A percentile compares a stretch with the other conserved stretches of the same genome.
These are phyloP conservation scores for Ochlodes sylvanus DNA, from an alignment of 2,888 invertebrate species.

Conservation along the genomic window DNA sequence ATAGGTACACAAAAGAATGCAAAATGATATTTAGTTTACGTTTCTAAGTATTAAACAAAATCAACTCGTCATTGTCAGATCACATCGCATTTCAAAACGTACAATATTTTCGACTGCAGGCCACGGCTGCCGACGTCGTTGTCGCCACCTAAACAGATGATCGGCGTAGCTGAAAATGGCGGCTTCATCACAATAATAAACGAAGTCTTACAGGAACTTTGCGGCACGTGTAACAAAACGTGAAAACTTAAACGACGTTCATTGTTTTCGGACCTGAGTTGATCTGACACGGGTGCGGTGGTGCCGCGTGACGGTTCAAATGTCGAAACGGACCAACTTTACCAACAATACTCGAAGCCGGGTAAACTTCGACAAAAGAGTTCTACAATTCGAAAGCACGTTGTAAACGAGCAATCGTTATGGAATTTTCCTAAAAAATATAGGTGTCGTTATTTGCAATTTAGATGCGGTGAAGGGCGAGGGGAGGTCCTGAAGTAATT, in stretches of 20 bases:
- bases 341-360: not conserved
- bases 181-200: conserved; percentile 23
- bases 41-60: too few relatives aligned
- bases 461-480: not conserved
- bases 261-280: conserved; percentile 28
- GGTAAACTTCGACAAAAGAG: conserved; percentile 10
- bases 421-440: not conserved
- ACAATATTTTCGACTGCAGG: too few relatives aligned
- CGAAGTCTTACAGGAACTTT: conserved; percentile 7
- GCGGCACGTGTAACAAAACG: not conserved
- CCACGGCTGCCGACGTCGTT: not conserved
- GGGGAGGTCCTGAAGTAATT: conserved; percentile 3
- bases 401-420: conserved; percentile 13
- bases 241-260: conserved; percentile 7
- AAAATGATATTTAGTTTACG: too few relatives aligned
- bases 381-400: not conserved
- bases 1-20: too few relatives aligned
- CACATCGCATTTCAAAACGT: too few relatives aligned
- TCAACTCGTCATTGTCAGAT: too few relatives aligned
- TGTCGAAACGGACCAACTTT: conserved; percentile 18
- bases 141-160: too few relatives aligned
- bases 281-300: not conserved
- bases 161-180: not conserved
- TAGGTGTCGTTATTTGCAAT: conserved; percentile 18
- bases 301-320: not conserved